Evolutionary conservation across 2,113 vertebrate species (phyloP), one percentile per base, ranked within the genome.

Genomic region (Ibidorhyncha struthersii): DNA sequence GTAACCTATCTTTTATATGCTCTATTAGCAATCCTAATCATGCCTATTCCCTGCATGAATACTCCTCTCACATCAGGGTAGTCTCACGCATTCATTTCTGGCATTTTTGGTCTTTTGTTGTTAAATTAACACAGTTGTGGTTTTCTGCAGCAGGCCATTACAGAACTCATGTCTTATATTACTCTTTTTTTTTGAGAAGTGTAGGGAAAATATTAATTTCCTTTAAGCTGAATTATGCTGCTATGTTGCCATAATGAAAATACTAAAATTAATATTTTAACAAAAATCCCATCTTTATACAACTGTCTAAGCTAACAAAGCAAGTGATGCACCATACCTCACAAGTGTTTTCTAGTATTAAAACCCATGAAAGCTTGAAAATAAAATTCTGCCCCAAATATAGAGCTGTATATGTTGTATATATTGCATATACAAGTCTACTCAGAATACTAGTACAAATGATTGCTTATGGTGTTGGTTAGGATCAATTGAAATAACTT

Each of bases 241-340:
- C 17, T 14, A 4, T 86, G 7, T 61, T 80, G 8, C 43, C 34
- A 4, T 56, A 77, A 47, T 41, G 58, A 93, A 92, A 82, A 65
- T 90, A 83, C 26, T 79, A 22, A 77, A 86, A 89, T 78, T 52
- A 79, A 30, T 96, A 92, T 92, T 92, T 53, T 93, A 82, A 61
- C 21, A 50, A 81, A 88, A 92, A 80, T 89, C 25, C 3, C 6
- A 5, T 90, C 26, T 63, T 62, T 41, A 45, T 53, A 76, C 30
- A 89, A 7, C 23, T 82, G 3, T 50, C 38, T 26, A 72, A 22
- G 26, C 4, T 21, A 43, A 50, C 5, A 82, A 89, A 82, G 10
- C 12, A 90, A 80, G 92, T 52, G 2, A 55, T 53, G 43, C 26
- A 55, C 19, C 7, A 49, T 76, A 49, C 22, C 8, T 87, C 26